Evolutionary conservation across 2,797 vertebrate species (phyloP).

Genomic region (Hydrocynus forskahlii): DNA sequence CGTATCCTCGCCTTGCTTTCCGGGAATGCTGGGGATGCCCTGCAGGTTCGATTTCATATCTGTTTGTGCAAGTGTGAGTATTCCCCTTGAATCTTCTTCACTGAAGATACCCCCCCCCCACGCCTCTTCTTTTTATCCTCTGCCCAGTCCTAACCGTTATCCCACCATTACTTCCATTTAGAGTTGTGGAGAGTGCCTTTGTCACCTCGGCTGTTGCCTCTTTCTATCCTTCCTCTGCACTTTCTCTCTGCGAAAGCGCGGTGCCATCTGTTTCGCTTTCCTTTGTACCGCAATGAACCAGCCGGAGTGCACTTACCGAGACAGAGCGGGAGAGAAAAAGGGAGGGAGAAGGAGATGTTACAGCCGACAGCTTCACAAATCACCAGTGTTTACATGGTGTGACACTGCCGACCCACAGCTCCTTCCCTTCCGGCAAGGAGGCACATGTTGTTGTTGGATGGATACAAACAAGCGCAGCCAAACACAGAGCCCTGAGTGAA

Average conservation of each 20-base stretch:
- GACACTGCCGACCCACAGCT: slow-evolving; percentile 17
- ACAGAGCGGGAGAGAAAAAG: not conserved
- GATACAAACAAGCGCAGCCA: not conserved
- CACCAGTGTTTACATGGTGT: slow-evolving; percentile 31
- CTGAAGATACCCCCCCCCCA: not conserved
- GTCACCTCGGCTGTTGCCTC: not conserved
- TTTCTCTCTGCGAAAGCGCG: not conserved
- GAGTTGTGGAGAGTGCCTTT: not conserved
- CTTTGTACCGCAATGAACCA: slow-evolving; percentile 42
- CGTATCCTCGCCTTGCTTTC: not conserved
- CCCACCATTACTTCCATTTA: slow-evolving; percentile 12
- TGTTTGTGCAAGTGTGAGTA: not conserved
- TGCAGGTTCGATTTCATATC: not conserved
- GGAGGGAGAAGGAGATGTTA: slow-evolving; percentile 22
- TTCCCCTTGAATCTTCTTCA: not conserved
- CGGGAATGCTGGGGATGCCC: not conserved
- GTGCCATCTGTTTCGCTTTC: slow-evolving; percentile 31
- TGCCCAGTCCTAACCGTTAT: slow-evolving; percentile 12
- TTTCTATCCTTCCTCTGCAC: not conserved
- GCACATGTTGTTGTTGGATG: not conserved
- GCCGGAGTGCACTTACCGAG: slow-evolving; percentile 1
- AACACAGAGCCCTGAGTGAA: not conserved
- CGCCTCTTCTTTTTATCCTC: not conserved
- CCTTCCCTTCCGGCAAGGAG: slow-evolving; percentile 1
- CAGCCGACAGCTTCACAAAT: slow-evolving; percentile 35